Evolutionary conservation across 2,113 vertebrate species (phyloP).

Genomic region (Heterotis niloticus): DNA sequence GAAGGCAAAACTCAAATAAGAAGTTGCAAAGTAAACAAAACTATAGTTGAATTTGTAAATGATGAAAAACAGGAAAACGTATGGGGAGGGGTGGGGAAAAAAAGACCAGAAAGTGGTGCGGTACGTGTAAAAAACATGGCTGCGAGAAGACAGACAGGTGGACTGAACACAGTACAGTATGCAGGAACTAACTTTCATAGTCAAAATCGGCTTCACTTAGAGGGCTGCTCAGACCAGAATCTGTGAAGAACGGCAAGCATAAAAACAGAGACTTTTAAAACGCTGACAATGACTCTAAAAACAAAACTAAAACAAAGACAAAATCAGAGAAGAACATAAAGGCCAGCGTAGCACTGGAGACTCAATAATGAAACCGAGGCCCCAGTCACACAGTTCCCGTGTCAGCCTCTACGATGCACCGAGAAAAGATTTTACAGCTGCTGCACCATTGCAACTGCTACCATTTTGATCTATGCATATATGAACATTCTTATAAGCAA

Average conservation of each 20-base stretch:
- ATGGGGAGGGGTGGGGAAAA: conserved; percentile 24
- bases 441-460: too few species aligned
- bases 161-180: conserved; percentile 62
- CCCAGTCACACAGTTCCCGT: not conserved
- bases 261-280: conserved; percentile 39
- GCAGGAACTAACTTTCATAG: conserved; percentile 95
- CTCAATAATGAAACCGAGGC: conserved; percentile 29
- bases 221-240: conserved; percentile 95
- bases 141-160: conserved; percentile 58
- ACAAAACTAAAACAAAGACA: conserved; percentile 62
- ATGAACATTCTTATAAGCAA: too few species aligned
- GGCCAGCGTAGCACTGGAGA: conserved; percentile 23
- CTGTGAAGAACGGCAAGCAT: conserved; percentile 88
- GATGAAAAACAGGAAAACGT: not conserved
- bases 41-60: conserved; percentile 20
- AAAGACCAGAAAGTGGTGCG: conserved; percentile 35
- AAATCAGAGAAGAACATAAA: conserved; percentile 45
- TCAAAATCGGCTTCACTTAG: conserved; percentile 92
- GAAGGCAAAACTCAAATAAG: conserved; percentile 21
- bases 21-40: conserved; percentile 14
- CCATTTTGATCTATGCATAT: too few species aligned
- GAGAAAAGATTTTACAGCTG: too few species aligned
- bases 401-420: too few species aligned
- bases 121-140: conserved; percentile 40
- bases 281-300: conserved; percentile 42